phyloP scores from a whole-genome alignment of 2,113 vertebrate species.

The Todiramphus chloris region DNA sequence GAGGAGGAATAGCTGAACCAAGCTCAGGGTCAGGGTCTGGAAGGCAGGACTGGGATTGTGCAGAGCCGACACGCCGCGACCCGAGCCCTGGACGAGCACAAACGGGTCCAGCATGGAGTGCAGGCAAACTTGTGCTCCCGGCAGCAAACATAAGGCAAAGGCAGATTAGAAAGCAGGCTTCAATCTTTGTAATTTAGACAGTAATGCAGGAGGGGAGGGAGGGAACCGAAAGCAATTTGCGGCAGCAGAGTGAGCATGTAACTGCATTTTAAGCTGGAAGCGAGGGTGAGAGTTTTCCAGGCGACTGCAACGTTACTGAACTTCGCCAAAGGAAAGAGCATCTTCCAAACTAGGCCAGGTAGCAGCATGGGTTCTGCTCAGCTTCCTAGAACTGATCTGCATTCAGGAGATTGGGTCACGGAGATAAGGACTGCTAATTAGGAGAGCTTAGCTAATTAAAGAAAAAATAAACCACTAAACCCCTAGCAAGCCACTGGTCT shows the following conservation, averaged over 20 bases:
- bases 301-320: background rate
- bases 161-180: background rate
- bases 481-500: background rate
- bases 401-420: background rate
- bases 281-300: background rate
- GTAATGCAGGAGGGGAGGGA: background rate
- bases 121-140: fast-evolving
- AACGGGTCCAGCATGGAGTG: background rate
- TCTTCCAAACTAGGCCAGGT: background rate
- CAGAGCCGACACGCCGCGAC: fast-evolving
- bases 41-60: background rate
- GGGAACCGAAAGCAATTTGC: background rate
- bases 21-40: background rate
- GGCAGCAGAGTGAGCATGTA: background rate
- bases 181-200: background rate
- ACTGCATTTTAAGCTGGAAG: background rate
- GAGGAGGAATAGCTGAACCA: background rate
- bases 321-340: background rate
- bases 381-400: background rate
- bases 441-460: background rate
- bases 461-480: background rate
- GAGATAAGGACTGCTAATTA: background rate
- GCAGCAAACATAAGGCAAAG: background rate
- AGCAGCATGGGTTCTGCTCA: background rate
- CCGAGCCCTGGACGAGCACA: fast-evolving